Evolutionary conservation across 2,113 vertebrate species (phyloP), one percentile per base, ranked within the genome.

Genomic region (Stomatorhinus ivindoensis): DNA sequence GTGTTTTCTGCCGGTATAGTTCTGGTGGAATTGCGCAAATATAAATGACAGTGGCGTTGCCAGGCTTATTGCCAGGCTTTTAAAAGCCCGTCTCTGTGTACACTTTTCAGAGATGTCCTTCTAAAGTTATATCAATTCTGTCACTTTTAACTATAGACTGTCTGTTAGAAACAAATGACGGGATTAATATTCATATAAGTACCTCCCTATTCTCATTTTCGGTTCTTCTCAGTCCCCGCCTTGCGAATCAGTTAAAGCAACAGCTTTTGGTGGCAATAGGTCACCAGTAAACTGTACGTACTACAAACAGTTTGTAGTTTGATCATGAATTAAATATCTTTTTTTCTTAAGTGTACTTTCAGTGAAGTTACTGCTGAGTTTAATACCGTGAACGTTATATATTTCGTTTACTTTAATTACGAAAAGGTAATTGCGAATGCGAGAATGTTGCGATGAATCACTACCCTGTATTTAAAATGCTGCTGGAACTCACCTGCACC

Each of bases 131-230:
- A 76, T 91, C 87, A 92, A 91, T 90, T 92, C 89, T 90, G 89
- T 90, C 83, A 91, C 89, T 91, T 92, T 91, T 92, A 92, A 90
- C 92, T 90, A 91, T 87, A 58, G 27, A 88, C 53, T 86, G 51
- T 91, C 91, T 92, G 91, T 89, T 90, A 91, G 91, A 90, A 82
- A 88, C 83, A 86, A 86, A 87, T 80, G n/a, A 83, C 55, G 53
- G 89, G 35, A 92, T 94, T 90, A 88, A 93, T 94, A 92, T 93
- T 92, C 85, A 89, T 92, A 15, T 87, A 44, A 65, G 88, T 87
- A 9, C 90, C 91, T 87, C 90, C 92, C 91, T 44, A 27, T 86
- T 85, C 58, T 89, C 46, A n/a, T 82, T 65, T 87, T 88, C 50
- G 47, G 19, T 19, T 11, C 50, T n/a, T 39, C 3, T 35, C 31